phyloP scores from a whole-genome alignment of 2,797 vertebrate genomes.

The Acanthis flammea region DNA sequence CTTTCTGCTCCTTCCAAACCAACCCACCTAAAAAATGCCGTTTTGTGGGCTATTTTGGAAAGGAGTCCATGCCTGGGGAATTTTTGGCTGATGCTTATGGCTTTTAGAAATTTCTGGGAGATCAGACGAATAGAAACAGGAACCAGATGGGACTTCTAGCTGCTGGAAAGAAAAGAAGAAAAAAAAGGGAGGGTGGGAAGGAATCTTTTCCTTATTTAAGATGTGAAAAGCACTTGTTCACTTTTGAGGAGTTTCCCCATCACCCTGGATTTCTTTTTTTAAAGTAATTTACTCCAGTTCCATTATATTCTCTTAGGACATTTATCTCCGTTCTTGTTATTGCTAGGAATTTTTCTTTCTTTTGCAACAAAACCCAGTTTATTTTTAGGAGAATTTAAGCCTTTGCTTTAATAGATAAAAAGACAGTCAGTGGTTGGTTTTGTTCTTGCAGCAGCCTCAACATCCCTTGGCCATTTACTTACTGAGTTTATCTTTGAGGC shows the following conservation, averaged over 20 bases:
- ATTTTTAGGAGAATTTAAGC: constrained; percentile 51
- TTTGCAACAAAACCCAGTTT: constrained; percentile 10
- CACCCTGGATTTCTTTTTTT: constrained; percentile 20
- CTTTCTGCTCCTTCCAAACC: constrained; percentile 43
- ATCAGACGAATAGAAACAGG: constrained; percentile 70
- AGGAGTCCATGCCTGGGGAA: constrained; percentile 65
- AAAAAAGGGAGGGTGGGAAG: neutral
- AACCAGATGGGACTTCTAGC: constrained; percentile 68
- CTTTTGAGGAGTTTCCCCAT: constrained; percentile 30
- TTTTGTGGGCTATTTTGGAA: constrained; percentile 70
- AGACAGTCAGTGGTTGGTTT: constrained; percentile 6
- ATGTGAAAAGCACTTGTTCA: constrained; percentile 60
- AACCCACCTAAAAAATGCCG: constrained; percentile 68
- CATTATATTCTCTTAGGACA: neutral
- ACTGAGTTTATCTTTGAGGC: neutral
- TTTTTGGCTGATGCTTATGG: constrained; percentile 66
- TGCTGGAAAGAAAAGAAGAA: constrained; percentile 52
- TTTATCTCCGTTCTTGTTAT: constrained; percentile 20
- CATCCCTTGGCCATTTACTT: constrained; percentile 1
- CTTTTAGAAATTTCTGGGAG: constrained; percentile 72
- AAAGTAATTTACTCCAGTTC: neutral
- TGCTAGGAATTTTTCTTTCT: constrained; percentile 37
- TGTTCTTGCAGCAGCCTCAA: constrained; percentile 31
- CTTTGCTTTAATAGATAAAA: constrained; percentile 48
- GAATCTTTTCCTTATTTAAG: constrained; percentile 24